Evolutionary conservation across 2,113 vertebrate species (phyloP), one percentile per base, ranked within the genome.

Genomic region (Campylorhamphus procurvoides): DNA sequence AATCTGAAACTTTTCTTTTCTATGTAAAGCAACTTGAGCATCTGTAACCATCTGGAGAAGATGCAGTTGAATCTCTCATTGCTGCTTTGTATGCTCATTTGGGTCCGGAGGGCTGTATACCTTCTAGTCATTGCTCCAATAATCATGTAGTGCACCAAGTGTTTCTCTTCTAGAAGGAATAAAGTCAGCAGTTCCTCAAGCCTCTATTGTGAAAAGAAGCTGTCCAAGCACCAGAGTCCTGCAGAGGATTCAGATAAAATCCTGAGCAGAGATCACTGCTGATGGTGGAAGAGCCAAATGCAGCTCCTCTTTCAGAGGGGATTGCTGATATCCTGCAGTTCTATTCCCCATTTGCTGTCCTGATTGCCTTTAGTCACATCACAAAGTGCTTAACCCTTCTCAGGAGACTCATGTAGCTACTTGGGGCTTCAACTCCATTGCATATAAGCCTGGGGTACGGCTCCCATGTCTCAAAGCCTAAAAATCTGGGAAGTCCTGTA

Each of bases 361-460:
- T 2, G 2, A 6, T 75, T 76, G 59, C 18, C 6, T 40, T 76
- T 42, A 44, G 9, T 31, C 28, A 10, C 17, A 50, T 7, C 37
- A 10, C 1, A 9, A 83, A 74, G 39, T 31, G 25, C n/a, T 46
- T 74, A 60, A 33, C 12, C 35, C 19, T 78, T 81, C 73, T 33
- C 16, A 84, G 17, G 5, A 87, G 73, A 58, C 10, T 39, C 23
- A 10, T 25, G 11, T 16, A 74, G 19, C 19, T 77, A 39, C 33
- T 4, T 59, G 19, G 29, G 39, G 10, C n/a, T 80, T 93, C 37
- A 53, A 22, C 10, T 17, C 22, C 25, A 6, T 5, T 62, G 15
- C 1, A 0, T n/a, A 0, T 5, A 39, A 81, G 3, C 37, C 60
- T 55, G 33, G 27, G 33, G 10, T 13, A 49, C 1, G 1, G 18